Conservation (phyloP, 2,113 vertebrate species). For the Rattus rattus region DNA sequence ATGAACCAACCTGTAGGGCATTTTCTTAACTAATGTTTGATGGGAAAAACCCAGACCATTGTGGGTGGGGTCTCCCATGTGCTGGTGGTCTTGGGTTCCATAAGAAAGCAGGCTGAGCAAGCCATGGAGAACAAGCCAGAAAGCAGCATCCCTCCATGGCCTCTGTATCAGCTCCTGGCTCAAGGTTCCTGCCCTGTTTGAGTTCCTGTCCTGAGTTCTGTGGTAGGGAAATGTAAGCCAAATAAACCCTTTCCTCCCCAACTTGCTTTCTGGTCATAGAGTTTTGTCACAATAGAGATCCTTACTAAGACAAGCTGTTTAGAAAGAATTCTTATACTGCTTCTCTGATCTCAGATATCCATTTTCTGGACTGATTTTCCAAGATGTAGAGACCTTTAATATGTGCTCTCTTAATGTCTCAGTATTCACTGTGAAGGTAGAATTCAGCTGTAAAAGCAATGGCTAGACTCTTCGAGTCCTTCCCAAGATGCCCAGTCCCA, state of each 20-base stretch:
- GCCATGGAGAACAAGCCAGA: background rate
- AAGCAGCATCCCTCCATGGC: background rate
- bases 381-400: background rate
- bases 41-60: too few relatives aligned
- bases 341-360: constrained; percentile 1
- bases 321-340: background rate
- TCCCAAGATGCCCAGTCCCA: background rate
- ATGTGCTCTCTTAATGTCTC: background rate
- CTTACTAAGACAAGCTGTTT: background rate
- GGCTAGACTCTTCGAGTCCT: background rate
- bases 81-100: background rate
- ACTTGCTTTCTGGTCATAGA: background rate
- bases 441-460: background rate
- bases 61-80: background rate
- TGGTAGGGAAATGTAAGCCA: background rate
- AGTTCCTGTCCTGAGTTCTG: background rate
- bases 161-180: background rate
- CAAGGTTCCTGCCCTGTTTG: background rate
- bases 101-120: background rate
- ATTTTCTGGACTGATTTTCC: background rate
- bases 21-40: background rate
- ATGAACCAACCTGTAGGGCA: background rate
- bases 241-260: background rate
- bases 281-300: background rate
- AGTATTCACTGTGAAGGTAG: background rate